Percentiles rank a stretch among this genome's conserved stretches.
These are phyloP conservation scores for Syngnathus typhle DNA, from an alignment of 2,113 vertebrate genomes.

Conservation along the genomic window DNA sequence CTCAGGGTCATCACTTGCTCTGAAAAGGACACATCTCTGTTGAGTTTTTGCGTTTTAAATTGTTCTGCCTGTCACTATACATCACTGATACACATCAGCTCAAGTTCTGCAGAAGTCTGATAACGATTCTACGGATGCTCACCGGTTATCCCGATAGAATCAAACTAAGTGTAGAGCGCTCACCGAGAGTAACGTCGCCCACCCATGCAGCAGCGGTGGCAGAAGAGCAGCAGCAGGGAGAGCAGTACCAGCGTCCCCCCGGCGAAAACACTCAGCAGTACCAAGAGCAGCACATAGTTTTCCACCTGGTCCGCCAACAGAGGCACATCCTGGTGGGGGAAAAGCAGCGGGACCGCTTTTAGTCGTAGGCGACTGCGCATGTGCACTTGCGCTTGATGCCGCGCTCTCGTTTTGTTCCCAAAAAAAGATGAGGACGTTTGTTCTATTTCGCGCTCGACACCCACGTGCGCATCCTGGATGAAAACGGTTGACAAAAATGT, in stretches of 20 bases:
- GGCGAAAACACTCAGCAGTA: constrained; percentile 83
- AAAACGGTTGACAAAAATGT: too few relatives aligned
- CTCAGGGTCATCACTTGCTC: constrained; percentile 89
- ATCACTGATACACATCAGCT: too few relatives aligned
- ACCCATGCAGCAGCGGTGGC: constrained; percentile 82
- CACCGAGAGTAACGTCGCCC: constrained; percentile 84
- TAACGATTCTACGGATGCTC: too few relatives aligned
- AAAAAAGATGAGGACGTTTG: background rate
- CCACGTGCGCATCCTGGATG: too few relatives aligned
- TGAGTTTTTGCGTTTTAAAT: background rate
- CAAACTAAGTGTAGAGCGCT: background rate
- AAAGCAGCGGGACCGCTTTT: background rate
- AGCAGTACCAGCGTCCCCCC: constrained; percentile 85
- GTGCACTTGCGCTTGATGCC: background rate
- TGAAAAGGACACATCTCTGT: constrained; percentile 39
- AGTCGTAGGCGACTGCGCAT: background rate
- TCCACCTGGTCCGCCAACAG: constrained; percentile 72
- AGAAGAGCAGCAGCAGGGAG: constrained; percentile 83
- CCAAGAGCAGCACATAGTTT: constrained; percentile 81
- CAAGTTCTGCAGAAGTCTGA: too few relatives aligned
- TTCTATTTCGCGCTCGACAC: constrained; percentile 1
- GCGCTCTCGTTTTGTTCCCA: background rate
- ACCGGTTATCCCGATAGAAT: background rate
- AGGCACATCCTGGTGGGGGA: constrained; percentile 61
- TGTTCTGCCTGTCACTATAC: background rate